phyloP scores from a whole-genome alignment of 2,797 vertebrate species.

The Falco novaeseelandiae region DNA sequence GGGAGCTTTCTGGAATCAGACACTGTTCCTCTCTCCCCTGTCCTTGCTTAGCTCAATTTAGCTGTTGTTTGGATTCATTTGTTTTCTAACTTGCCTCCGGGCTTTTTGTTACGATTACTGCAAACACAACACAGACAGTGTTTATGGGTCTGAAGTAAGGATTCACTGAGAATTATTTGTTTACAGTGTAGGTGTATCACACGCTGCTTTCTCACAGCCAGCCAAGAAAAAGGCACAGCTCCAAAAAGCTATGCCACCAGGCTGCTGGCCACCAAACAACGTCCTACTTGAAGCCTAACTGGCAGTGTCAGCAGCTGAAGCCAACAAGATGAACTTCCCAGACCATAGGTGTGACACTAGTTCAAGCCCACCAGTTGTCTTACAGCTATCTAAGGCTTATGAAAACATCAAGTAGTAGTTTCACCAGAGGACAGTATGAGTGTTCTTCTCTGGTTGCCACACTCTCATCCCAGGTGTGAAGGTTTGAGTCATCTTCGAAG shows the following conservation, averaged over 20 bases:
- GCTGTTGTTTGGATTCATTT: background rate
- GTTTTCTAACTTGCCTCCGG: background rate
- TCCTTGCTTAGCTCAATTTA: background rate
- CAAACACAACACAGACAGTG: background rate
- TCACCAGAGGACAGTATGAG: background rate
- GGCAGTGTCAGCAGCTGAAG: background rate
- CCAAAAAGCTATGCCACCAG: background rate
- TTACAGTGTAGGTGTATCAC: background rate
- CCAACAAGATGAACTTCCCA: background rate
- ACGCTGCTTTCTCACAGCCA: background rate
- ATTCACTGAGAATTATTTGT: background rate
- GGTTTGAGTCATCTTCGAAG: background rate
- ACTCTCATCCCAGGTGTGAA: background rate
- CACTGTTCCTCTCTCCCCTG: background rate
- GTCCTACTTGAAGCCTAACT: too few species aligned
- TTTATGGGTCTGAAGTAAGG: background rate
- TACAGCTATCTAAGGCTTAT: background rate
- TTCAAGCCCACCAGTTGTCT: background rate
- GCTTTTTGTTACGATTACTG: background rate
- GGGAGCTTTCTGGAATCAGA: fast-evolving
- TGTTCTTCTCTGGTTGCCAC: background rate
- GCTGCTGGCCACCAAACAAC: background rate
- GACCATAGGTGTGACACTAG: background rate
- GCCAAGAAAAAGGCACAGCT: background rate
- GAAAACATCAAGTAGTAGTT: background rate